These are phyloP conservation scores for Gisinianus flammeolus DNA, from an alignment of 2,888 invertebrate genomes.

Conservation along the genomic window DNA sequence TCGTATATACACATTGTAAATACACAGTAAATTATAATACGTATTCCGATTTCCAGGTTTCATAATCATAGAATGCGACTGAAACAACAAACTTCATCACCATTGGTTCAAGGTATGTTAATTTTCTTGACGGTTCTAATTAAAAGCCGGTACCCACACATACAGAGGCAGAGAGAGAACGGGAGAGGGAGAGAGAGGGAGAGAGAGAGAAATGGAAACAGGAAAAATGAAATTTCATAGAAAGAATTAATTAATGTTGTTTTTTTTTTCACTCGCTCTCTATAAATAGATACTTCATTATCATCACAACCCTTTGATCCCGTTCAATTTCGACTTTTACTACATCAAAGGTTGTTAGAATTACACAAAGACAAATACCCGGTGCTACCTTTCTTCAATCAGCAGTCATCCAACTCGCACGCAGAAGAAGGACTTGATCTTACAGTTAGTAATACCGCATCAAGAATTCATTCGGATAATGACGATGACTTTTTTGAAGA, in stretches of 20 bases:
- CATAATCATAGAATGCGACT: slow-evolving; percentile 99
- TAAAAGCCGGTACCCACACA: slow-evolving; percentile 19
- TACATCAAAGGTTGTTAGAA: slow-evolving; percentile 87
- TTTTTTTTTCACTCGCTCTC: slow-evolving; percentile 19
- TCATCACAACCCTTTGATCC: slow-evolving; percentile 73
- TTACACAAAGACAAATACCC: slow-evolving; percentile 77
- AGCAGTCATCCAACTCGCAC: slow-evolving; percentile 53
- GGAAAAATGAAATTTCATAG: slow-evolving; percentile 1
- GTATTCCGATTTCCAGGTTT: too few relatives aligned
- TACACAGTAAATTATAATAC: too few relatives aligned
- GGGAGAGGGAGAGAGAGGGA: slow-evolving; percentile 19
- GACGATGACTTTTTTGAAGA: slow-evolving; percentile 83
- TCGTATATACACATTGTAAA: too few relatives aligned
- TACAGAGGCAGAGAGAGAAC: slow-evolving; percentile 8
- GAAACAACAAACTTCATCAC: slow-evolving; percentile 73
- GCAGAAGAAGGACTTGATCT: slow-evolving; percentile 85
- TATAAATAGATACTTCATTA: slow-evolving; percentile 54
- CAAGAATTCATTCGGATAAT: slow-evolving; percentile 78
- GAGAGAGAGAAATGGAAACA: neutral
- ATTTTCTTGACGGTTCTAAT: slow-evolving; percentile 29
- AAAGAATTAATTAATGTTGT: slow-evolving; percentile 36
- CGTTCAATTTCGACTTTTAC: slow-evolving; percentile 84
- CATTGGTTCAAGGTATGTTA: slow-evolving; percentile 56
- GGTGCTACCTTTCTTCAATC: slow-evolving; percentile 70
- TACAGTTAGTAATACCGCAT: slow-evolving; percentile 72